These are phyloP conservation scores for human (Homo sapiens) DNA, from an alignment of 2,113 vertebrate genomes.

Conservation along the genomic window DNA sequence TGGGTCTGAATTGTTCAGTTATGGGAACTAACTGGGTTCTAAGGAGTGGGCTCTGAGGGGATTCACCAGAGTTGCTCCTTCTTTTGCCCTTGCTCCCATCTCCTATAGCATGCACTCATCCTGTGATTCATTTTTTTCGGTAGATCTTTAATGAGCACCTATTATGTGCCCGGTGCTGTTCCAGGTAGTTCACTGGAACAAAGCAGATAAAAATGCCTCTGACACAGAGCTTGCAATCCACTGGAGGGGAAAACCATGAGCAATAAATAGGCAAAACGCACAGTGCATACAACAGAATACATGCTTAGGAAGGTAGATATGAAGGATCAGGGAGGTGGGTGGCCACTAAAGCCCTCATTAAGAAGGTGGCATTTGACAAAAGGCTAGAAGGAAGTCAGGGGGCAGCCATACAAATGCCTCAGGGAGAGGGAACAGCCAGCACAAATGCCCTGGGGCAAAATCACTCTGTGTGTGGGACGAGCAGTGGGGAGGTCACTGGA, in stretches of 20 bases:
- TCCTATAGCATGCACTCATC: neutral
- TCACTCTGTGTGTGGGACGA: neutral
- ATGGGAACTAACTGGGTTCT: neutral
- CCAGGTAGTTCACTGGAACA: neutral
- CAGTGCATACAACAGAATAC: too few relatives aligned
- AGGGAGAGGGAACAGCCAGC: neutral
- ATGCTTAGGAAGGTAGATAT: neutral
- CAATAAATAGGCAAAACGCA: neutral
- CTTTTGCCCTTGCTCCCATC: neutral
- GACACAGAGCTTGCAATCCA: fast-evolving
- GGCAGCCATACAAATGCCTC: neutral
- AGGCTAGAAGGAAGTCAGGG: neutral
- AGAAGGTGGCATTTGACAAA: neutral
- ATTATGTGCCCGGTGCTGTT: neutral
- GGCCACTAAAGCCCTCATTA: neutral
- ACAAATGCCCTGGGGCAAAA: neutral
- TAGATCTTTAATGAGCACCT: neutral
- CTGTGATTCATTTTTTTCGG: neutral
- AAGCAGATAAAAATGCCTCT: neutral
- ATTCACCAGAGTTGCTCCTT: neutral
- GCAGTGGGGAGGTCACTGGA: neutral
- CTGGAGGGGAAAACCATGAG: neutral
- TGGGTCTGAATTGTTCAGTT: neutral
- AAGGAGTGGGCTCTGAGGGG: neutral
- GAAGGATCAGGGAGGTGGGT: neutral